Evolutionary conservation across 2,113 vertebrate species (phyloP), one percentile per base, ranked within the genome.

Genomic region (Channa argus): DNA sequence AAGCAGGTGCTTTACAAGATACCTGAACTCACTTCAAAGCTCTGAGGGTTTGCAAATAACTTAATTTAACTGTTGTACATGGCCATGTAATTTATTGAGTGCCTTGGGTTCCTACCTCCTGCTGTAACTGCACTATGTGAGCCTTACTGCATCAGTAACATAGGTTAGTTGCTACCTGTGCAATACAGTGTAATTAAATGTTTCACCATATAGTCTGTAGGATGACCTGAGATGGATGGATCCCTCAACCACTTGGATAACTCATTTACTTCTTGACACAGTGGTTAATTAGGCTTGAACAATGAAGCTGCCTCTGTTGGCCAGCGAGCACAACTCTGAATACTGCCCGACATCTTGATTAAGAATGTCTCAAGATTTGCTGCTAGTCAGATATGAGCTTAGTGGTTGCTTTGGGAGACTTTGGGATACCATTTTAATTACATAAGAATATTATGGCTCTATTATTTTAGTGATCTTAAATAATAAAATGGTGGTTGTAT

Each of bases 201-300:
- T 63, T 50, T 51, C 14, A 56, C 54, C 56, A 15, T 45, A 51
- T 73, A 59, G 33, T 77, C 46, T 63, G 47, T 24, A 65, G 39
- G 36, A 69, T 41, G 54, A 71, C 71, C 50, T 34, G 64, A 82
- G 79, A 90, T 60, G 66, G 62, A 86, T 87, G 81, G 65, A 50
- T 52, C 71, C 71, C 51, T 61, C 50, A 50, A 13, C 43, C 52
- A 38, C 74, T 77, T 76, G 59, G 68, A 84, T 73, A 63, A 68
- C 77, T 83, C 54, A 67, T 88, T 90, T 81, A 47, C 71, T 80
- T 90, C 82, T 50, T 59, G 65, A 76, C 52, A 33, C 74, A 66
- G 74, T 24, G 64, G 75, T 85, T 84, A 83, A 90, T 91, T 86
- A 90, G 79, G 71, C 73, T 55, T 76, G 53, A 86, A 80, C 72